A percentile compares a stretch with the other conserved stretches of the same genome.
These are phyloP conservation scores for Leptosomus discolor DNA, from an alignment of 2,113 vertebrate genomes.

Conservation along the genomic window DNA sequence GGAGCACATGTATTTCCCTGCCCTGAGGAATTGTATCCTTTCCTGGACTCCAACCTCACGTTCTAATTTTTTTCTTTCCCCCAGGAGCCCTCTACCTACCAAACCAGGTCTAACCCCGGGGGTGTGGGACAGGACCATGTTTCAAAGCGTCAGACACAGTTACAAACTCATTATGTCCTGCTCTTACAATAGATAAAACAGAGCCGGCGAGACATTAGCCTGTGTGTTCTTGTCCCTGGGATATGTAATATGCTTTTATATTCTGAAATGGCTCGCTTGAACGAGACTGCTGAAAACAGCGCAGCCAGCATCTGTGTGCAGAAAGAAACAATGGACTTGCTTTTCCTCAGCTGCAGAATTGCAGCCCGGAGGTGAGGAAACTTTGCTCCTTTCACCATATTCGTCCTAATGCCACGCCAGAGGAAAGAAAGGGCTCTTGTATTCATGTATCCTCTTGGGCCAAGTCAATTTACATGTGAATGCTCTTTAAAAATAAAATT, in stretches of 20 bases:
- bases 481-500: constrained; percentile 52
- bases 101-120: background rate
- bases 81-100: background rate
- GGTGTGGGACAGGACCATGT: background rate
- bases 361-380: constrained; percentile 51
- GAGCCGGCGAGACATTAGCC: background rate
- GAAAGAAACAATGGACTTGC: constrained; percentile 22
- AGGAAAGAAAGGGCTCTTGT: constrained; percentile 38
- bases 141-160: background rate
- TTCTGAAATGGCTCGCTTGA: background rate
- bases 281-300: constrained; percentile 25
- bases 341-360: constrained; percentile 14
- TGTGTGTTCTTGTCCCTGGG: background rate
- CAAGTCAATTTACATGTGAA: constrained; percentile 39
- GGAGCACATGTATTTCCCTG: background rate
- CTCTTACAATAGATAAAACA: background rate
- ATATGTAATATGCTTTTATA: constrained; percentile 1
- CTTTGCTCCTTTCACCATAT: constrained; percentile 29
- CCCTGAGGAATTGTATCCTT: background rate
- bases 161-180: background rate
- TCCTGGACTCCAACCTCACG: background rate
- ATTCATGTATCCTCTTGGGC: background rate
- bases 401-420: background rate
- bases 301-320: constrained; percentile 33
- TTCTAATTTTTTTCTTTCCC: background rate